Evolutionary conservation across 1,140 invertebrate species (phyloP), one percentile per base, ranked within the genome.

Genomic region (Sipha flava): DNA sequence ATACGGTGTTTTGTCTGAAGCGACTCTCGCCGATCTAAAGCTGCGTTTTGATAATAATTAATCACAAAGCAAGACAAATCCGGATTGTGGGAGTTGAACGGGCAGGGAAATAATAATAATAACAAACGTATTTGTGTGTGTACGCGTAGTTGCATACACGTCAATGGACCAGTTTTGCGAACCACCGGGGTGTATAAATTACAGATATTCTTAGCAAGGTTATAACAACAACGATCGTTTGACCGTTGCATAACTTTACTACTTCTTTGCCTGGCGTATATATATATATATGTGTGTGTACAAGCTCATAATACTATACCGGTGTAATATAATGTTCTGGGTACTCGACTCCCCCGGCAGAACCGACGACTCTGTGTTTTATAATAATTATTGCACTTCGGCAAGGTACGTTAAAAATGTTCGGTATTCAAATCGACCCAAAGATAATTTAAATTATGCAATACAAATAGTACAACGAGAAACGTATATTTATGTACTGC

Each of bases 151-250:
- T 45, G 6, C 16, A n/a, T 49, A 52, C 34, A 40, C 62, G 23
- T 9, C 68, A 16, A 26, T 31, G 43, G 68, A 72, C 68, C 68
- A 72, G 68, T 72, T 72, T 72, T 7, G 68, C 43, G 37, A 70
- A 9, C 34, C 43, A 66, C 16, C 26, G 16, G 10, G 16, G 4
- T 31, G 62, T 64, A 70, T 49, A 72, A 49, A 72, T 72, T 72
- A 49, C 68, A 26, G 68, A 72, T 16, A 49, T 72, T 72, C 68
- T 72, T 72, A 72, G 37, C 68, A 72, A 72, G 68, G 68, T 49
- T 72, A 34, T 49, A 49, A 29, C 66, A 49, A 47, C 68, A 9
- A 52, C n/a, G 37, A 66, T 66, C 37, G 66, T 37, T 10, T 12
- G 5, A 12, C 18, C 26, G 45, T 43, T 40, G 34, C 62, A 40